A percentile compares a stretch with the other conserved stretches of the same genome.
These are phyloP conservation scores for Tenthredo scrophulariae DNA, from an alignment of 2,888 invertebrate species.

Conservation along the genomic window DNA sequence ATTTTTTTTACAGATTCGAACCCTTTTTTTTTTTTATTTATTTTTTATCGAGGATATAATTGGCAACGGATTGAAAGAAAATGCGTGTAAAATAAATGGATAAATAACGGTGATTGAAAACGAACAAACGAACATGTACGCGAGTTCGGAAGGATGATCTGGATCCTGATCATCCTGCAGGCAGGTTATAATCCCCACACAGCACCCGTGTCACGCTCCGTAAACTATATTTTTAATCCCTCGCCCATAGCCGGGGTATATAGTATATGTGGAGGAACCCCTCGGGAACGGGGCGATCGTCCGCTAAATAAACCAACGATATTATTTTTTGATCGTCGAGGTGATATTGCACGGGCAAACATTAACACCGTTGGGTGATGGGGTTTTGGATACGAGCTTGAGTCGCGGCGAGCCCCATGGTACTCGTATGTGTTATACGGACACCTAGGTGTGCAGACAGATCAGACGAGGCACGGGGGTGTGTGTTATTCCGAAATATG, in stretches of 20 bases:
- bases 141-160: slow-evolving; percentile 18
- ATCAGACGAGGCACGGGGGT: not conserved
- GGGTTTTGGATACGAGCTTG: not conserved
- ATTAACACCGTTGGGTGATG: not conserved
- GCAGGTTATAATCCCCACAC: slow-evolving; percentile 68
- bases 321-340: slow-evolving; percentile 76
- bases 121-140: not conserved
- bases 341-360: slow-evolving; percentile 49
- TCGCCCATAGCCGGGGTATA: slow-evolving; percentile 2
- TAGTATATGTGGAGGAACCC: not conserved
- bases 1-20: too few species aligned
- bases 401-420: not conserved
- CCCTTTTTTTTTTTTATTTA: not conserved
- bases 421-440: not conserved
- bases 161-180: slow-evolving; percentile 34
- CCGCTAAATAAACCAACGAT: slow-evolving; percentile 75
- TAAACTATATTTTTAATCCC: slow-evolving; percentile 77
- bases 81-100: not conserved
- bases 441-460: not conserved
- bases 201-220: slow-evolving; percentile 73
- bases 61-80: not conserved
- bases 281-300: slow-evolving; percentile 55
- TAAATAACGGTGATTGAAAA: slow-evolving; percentile 49
- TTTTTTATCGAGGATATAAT: not conserved
- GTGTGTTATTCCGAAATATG: slow-evolving; percentile 50